These are phyloP conservation scores for Taxidea taxus DNA, from an alignment of 2,113 vertebrate genomes.

Conservation along the genomic window DNA sequence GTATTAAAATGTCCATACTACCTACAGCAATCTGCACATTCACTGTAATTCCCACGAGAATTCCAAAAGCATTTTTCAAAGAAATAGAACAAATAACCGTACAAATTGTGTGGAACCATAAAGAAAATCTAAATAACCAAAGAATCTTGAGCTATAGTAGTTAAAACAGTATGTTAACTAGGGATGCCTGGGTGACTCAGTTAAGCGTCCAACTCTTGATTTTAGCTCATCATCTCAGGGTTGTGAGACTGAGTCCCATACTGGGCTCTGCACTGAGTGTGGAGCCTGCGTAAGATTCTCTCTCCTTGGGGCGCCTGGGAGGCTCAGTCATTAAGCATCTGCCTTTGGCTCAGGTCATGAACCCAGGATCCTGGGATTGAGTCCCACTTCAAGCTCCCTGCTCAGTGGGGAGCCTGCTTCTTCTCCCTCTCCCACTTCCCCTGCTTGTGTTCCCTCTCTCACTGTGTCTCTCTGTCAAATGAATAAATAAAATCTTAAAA, in stretches of 20 bases:
- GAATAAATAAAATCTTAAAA: too few species aligned
- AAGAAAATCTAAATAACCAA: background rate
- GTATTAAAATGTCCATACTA: background rate
- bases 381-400: too few species aligned
- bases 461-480: too few species aligned
- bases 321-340: too few species aligned
- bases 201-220: background rate
- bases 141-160: background rate
- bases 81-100: background rate
- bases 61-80: background rate
- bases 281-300: background rate
- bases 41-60: background rate
- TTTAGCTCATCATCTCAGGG: background rate
- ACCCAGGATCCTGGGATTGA: too few species aligned
- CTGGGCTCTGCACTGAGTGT: background rate
- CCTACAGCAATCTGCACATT: background rate
- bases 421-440: too few species aligned
- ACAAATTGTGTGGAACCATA: background rate
- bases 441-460: too few species aligned
- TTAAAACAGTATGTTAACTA: background rate
- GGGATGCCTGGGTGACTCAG: background rate
- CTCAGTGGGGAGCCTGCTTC: too few species aligned
- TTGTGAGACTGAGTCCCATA: rapidly evolving
- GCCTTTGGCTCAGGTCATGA: too few species aligned
- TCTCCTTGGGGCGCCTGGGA: background rate